Evolutionary conservation across 2,113 vertebrate species (phyloP).

Genomic region (Onychorhynchus coronatus): DNA sequence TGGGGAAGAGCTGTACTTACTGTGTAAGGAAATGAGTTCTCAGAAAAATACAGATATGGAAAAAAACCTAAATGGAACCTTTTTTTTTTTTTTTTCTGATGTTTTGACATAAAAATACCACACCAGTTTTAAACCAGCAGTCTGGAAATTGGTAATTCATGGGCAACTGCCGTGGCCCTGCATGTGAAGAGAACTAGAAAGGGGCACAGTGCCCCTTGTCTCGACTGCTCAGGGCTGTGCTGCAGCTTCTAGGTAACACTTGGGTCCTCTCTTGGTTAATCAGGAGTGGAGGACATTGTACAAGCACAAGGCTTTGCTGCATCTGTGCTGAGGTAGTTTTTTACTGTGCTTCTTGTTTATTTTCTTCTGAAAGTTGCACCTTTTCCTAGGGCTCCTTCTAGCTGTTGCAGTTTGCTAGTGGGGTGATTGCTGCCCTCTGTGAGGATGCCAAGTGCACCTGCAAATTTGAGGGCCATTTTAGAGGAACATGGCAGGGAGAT

Average conservation of each 20-base stretch:
- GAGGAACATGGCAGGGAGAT: neutral
- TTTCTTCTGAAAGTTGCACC: neutral
- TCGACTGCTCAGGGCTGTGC: neutral
- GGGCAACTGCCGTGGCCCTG: rapidly evolving
- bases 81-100: neutral
- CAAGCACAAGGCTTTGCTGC: neutral
- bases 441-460: neutral
- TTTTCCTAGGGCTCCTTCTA: neutral
- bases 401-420: neutral
- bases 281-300: neutral
- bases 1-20: neutral
- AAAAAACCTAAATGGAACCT: neutral
- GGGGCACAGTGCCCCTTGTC: neutral
- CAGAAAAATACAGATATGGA: neutral
- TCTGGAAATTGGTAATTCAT: neutral
- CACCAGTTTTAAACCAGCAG: neutral
- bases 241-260: neutral
- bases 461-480: neutral
- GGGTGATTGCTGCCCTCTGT: neutral
- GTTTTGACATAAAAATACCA: neutral
- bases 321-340: neutral
- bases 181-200: neutral
- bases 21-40: neutral
- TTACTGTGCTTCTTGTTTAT: neutral
- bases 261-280: neutral